Evolutionary conservation across 1,140 invertebrate species (phyloP).

Genomic region (Oryctes rhinoceros): DNA sequence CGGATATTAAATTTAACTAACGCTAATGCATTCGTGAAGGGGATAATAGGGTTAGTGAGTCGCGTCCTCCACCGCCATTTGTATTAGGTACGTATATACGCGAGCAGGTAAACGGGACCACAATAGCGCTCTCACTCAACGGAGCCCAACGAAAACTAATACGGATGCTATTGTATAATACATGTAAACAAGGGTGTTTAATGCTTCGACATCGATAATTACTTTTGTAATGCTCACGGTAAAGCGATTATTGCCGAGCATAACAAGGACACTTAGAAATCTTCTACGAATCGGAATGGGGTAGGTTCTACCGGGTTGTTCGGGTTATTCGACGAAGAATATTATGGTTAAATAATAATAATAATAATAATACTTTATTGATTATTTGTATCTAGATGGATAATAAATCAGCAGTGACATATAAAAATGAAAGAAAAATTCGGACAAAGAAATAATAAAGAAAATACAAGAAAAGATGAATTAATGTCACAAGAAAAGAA

Average conservation of each 20-base stretch:
- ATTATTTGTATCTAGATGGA: no score
- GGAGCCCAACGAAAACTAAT: background rate
- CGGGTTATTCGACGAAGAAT: no score
- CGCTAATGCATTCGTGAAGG: background rate
- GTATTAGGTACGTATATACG: no score
- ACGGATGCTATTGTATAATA: background rate
- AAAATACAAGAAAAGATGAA: no score
- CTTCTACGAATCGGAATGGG: no score
- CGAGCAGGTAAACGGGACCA: background rate
- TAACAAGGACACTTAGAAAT: background rate
- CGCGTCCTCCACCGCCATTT: background rate
- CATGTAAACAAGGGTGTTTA: background rate
- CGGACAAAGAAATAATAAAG: no score
- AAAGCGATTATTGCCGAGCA: background rate
- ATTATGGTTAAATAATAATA: no score
- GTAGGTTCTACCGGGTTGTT: no score
- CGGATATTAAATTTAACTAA: constrained; percentile 2
- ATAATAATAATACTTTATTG: no score
- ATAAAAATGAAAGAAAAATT: no score
- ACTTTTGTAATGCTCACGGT: background rate
- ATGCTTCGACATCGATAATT: background rate
- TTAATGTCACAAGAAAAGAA: no score
- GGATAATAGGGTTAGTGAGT: background rate
- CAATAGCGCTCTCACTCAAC: background rate
- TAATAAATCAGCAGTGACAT: no score